Evolutionary conservation across 1,140 invertebrate genomes (phyloP).

Genomic region (Cotesia typhae): DNA sequence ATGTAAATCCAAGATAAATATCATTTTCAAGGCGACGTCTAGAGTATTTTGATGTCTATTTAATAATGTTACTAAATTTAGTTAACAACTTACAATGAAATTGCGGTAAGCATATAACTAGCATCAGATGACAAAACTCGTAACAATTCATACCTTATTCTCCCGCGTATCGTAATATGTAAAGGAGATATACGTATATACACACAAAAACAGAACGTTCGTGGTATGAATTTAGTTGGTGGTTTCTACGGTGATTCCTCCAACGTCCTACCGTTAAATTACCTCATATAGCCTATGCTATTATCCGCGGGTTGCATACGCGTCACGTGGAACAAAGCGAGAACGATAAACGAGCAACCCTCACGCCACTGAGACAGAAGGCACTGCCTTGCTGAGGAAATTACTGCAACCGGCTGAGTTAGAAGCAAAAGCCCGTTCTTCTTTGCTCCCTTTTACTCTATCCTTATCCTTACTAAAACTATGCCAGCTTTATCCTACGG

Average conservation of each 20-base stretch:
- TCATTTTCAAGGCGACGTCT: too few relatives aligned
- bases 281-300: slow-evolving; percentile 39
- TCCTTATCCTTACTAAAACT: background rate
- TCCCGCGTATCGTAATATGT: background rate
- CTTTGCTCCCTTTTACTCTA: slow-evolving; percentile 7
- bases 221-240: slow-evolving; percentile 19
- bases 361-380: slow-evolving; percentile 45
- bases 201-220: slow-evolving; percentile 8
- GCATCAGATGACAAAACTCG: slow-evolving; percentile 5
- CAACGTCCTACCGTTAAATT: slow-evolving; percentile 40
- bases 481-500: background rate
- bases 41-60: too few relatives aligned
- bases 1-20: too few relatives aligned
- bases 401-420: slow-evolving; percentile 39
- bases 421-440: slow-evolving; percentile 23
- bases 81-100: too few relatives aligned
- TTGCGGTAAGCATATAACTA: too few relatives aligned
- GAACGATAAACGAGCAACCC: slow-evolving; percentile 48
- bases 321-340: slow-evolving; percentile 43
- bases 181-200: background rate
- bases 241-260: slow-evolving; percentile 28
- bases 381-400: slow-evolving; percentile 46
- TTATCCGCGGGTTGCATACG: slow-evolving; percentile 40
- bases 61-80: too few relatives aligned
- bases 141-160: background rate